Percentiles rank a stretch among this genome's conserved stretches.
Evolutionary conservation across 2,888 invertebrate genomes (phyloP).

Genomic region (Phalera bucephala): DNA sequence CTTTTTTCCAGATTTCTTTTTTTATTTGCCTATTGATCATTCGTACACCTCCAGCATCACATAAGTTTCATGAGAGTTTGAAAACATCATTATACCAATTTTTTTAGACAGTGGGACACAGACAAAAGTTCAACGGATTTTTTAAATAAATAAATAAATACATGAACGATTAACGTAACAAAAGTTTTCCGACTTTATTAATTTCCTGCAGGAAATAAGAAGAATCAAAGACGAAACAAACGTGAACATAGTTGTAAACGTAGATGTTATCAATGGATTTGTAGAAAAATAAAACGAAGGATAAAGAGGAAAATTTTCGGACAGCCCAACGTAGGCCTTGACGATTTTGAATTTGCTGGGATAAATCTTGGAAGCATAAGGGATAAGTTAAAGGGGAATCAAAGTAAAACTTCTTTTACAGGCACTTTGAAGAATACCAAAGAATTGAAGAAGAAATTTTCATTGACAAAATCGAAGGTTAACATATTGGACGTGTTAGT

Average conservation of each 20-base stretch:
- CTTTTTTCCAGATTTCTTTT: too few species aligned
- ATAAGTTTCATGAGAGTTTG: too few species aligned
- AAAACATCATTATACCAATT: too few species aligned
- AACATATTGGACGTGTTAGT: slow-evolving; percentile 6
- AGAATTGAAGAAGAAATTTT: neutral
- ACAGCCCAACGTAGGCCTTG: slow-evolving; percentile 22
- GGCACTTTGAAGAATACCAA: neutral
- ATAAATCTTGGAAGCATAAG: slow-evolving; percentile 31
- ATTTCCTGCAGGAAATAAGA: slow-evolving; percentile 25
- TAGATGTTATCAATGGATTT: slow-evolving; percentile 31
- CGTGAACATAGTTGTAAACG: slow-evolving; percentile 23
- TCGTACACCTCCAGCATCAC: too few species aligned
- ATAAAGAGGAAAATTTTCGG: slow-evolving; percentile 38
- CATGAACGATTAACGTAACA: too few species aligned
- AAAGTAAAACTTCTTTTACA: slow-evolving; percentile 5
- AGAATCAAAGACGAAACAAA: slow-evolving; percentile 18
- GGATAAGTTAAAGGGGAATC: slow-evolving; percentile 25
- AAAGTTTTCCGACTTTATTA: slow-evolving; percentile 7
- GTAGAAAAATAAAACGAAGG: slow-evolving; percentile 31
- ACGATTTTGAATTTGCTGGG: slow-evolving; percentile 36
- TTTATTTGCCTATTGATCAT: too few species aligned
- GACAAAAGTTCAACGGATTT: too few species aligned
- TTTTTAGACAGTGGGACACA: too few species aligned
- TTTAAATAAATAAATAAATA: too few species aligned
- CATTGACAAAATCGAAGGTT: neutral